Conservation (phyloP, 2,888 invertebrate species). For the Platerodrilus igneus region DNA sequence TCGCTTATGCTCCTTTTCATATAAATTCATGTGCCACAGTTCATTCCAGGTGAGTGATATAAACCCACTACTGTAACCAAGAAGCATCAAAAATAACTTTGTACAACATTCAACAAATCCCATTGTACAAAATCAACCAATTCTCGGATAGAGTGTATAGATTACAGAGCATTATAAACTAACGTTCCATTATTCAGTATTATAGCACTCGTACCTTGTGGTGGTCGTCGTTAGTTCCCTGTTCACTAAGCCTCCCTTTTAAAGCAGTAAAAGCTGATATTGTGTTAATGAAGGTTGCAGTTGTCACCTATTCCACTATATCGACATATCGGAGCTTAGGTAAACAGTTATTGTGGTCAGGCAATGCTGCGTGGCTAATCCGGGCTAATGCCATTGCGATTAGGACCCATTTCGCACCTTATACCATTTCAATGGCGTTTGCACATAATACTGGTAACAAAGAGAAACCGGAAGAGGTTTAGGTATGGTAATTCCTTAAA, state of each 20-base stretch:
- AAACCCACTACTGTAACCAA: conserved; percentile 29
- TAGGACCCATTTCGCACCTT: conserved; percentile 43
- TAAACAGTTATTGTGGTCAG: conserved; percentile 46
- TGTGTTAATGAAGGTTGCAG: conserved; percentile 35
- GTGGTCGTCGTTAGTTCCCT: conserved; percentile 1
- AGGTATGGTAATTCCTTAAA: conserved; percentile 34
- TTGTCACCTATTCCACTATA: conserved; percentile 38
- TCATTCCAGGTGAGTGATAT: too few relatives aligned
- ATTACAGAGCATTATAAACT: conserved; percentile 26
- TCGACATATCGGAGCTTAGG: conserved; percentile 42
- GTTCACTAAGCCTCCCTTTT: conserved; percentile 14
- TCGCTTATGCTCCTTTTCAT: too few relatives aligned
- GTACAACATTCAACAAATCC: conserved; percentile 30
- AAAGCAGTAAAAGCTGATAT: conserved; percentile 27
- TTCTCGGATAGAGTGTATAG: conserved; percentile 27
- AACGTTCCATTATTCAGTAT: conserved; percentile 19
- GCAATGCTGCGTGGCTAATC: conserved; percentile 45
- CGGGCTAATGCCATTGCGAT: conserved; percentile 43
- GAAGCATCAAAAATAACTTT: conserved; percentile 33
- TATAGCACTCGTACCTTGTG: conserved; percentile 6
- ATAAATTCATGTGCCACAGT: too few relatives aligned
- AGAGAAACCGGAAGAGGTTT: conserved; percentile 40
- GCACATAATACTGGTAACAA: conserved; percentile 38
- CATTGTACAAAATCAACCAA: conserved; percentile 32
- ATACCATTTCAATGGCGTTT: conserved; percentile 32